Evolutionary conservation across 2,888 invertebrate species (phyloP).

Genomic region (Metacarcinus magister): DNA sequence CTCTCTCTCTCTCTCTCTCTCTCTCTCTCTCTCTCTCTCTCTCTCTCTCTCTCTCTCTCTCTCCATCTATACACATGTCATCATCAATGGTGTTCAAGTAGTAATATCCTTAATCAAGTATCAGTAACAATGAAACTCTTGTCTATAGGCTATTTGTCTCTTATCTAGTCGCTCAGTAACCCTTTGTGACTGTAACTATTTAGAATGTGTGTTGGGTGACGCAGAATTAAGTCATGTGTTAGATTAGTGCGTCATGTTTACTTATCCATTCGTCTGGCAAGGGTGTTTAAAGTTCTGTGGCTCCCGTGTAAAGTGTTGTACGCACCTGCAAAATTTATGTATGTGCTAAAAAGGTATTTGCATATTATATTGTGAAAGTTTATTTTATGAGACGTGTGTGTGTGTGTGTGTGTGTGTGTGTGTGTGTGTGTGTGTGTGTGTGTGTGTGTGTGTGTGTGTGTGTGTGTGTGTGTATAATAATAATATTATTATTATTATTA

Average conservation of each 20-base stretch:
- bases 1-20: conserved; percentile 39
- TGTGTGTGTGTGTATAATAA: neutral
- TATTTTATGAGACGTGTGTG: neutral
- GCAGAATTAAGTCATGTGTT: neutral
- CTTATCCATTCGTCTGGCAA: neutral
- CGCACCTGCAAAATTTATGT: neutral
- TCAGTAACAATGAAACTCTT: neutral
- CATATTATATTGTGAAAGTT: neutral
- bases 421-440: conserved; percentile 23
- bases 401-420: neutral
- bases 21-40: neutral
- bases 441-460: neutral
- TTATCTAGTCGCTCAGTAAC: neutral
- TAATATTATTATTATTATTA: neutral
- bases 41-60: neutral
- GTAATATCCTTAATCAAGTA: neutral
- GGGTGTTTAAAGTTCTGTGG: neutral
- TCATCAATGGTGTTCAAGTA: neutral
- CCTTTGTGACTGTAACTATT: neutral
- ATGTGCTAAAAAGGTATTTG: neutral
- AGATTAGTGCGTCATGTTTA: neutral
- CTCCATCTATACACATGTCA: neutral
- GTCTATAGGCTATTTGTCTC: neutral
- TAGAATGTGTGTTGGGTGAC: neutral
- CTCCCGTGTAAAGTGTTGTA: neutral